phyloP scores from a whole-genome alignment of 2,888 invertebrate genomes.

The Brachyptera risi region DNA sequence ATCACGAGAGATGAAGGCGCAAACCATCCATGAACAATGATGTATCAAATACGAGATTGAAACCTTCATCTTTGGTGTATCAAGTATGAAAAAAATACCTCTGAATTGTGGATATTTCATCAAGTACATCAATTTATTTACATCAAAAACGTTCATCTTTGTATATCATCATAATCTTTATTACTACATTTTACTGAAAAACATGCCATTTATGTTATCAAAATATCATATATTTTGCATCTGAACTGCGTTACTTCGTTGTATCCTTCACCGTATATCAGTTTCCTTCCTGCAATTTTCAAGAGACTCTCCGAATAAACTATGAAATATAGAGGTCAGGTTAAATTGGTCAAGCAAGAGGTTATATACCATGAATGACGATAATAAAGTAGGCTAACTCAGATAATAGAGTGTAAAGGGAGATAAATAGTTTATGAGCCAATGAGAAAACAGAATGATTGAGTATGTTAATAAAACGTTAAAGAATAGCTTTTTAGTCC shows the following conservation, averaged over 20 bases:
- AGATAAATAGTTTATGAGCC: background rate
- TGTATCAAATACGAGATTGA: too few relatives aligned
- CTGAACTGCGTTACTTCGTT: background rate
- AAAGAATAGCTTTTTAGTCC: background rate
- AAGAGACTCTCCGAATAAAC: background rate
- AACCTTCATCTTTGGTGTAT: too few relatives aligned
- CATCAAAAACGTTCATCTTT: too few relatives aligned
- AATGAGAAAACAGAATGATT: background rate
- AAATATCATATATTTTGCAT: background rate
- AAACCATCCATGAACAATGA: too few relatives aligned
- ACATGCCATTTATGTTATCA: background rate
- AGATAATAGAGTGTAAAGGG: background rate
- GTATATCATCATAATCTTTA: too few relatives aligned
- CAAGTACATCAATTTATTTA: too few relatives aligned
- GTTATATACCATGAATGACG: background rate
- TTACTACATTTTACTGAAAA: too few relatives aligned
- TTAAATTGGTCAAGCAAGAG: background rate
- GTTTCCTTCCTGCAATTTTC: background rate
- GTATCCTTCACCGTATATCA: too few relatives aligned
- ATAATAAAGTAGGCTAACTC: background rate
- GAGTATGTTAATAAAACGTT: constrained; percentile 1
- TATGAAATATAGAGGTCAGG: background rate
- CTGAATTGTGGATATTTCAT: too few relatives aligned
- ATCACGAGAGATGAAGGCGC: too few relatives aligned
- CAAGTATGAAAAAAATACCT: too few relatives aligned